Evolutionary conservation across 2,113 vertebrate species (phyloP), one percentile per base, ranked within the genome.

Genomic region (Chaenogobius annularis): DNA sequence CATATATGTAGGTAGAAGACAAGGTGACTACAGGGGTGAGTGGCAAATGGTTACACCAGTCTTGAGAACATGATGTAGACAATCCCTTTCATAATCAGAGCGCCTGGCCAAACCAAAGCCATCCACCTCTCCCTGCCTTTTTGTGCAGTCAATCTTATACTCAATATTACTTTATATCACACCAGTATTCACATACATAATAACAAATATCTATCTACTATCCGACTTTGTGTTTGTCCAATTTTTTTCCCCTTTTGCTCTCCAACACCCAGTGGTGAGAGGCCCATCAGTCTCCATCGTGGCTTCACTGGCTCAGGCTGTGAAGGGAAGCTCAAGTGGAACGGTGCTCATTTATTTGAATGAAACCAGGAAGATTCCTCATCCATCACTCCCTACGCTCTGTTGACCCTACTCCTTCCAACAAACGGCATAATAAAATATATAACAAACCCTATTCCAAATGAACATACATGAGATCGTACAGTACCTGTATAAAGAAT

Each of bases 261-360:
- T 67, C 68, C 50, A 83, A 82, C 78, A 78, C 74, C 66, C 70
- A 72, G 84, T 69, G 81, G 67, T 68, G 77, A 82, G 79, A 81
- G 82, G 83, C 73, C 79, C 78, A 92, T 92, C 83, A 11, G 81
- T 93, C 90, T 92, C 84, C 76, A 82, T 86, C 70, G 66, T 65
- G 66, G 74, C 62, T 81, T 74, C 69, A 40, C 79, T 74, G 69
- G 84, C 80, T 74, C 66, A 17, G 70, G 76, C 78, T 72, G 79
- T 85, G 86, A 85, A 89, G 77, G 84, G 85, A 90, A 87, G 87
- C 80, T 79, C 88, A 84, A 84, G 89, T 90, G 89, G 91, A 93
- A 91, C 83, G 79, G 67, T 48, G 86, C 86, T 91, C 89, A 89
- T 91, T 92, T 91, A 92, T 89, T 90, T 89, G 82, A 90, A 91